Conservation (phyloP, 2,113 vertebrate species). For the Ramphastos sulfuratus region DNA sequence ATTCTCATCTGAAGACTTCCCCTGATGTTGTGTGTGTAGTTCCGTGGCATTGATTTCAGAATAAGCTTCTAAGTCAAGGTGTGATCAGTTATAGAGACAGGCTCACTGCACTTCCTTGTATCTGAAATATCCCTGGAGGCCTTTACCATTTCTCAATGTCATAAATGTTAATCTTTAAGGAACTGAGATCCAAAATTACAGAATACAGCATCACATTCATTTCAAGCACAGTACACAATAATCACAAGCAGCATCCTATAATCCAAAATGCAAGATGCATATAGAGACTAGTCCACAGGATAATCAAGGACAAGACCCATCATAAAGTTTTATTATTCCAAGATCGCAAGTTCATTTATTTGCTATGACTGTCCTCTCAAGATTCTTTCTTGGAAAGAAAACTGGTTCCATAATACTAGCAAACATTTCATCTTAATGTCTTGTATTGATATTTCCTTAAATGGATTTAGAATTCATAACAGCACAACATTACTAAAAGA, state of each 20-base stretch:
- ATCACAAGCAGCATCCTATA: neutral
- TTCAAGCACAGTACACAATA: slow-evolving; percentile 16
- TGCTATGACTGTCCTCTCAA: neutral
- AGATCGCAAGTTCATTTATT: neutral
- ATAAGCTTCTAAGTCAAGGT: slow-evolving; percentile 81
- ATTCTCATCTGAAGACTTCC: slow-evolving; percentile 1
- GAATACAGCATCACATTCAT: slow-evolving; percentile 74
- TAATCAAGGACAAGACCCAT: neutral
- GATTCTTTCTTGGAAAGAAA: neutral
- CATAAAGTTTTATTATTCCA: neutral
- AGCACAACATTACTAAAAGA: neutral
- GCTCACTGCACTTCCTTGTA: slow-evolving; percentile 81
- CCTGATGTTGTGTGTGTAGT: neutral
- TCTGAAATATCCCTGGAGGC: slow-evolving; percentile 83
- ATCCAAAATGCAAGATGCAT: neutral
- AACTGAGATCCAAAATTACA: slow-evolving; percentile 76
- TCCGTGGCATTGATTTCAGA: slow-evolving; percentile 73
- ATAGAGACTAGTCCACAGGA: neutral
- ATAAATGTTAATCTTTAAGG: slow-evolving; percentile 84
- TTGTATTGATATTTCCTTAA: neutral
- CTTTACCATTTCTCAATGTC: slow-evolving; percentile 83
- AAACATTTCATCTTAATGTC: neutral
- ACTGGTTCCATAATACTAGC: neutral
- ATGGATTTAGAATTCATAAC: neutral
- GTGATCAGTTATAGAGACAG: slow-evolving; percentile 87